These are phyloP conservation scores for Gryllus longicercus DNA, from an alignment of 2,888 invertebrate genomes.

Conservation along the genomic window DNA sequence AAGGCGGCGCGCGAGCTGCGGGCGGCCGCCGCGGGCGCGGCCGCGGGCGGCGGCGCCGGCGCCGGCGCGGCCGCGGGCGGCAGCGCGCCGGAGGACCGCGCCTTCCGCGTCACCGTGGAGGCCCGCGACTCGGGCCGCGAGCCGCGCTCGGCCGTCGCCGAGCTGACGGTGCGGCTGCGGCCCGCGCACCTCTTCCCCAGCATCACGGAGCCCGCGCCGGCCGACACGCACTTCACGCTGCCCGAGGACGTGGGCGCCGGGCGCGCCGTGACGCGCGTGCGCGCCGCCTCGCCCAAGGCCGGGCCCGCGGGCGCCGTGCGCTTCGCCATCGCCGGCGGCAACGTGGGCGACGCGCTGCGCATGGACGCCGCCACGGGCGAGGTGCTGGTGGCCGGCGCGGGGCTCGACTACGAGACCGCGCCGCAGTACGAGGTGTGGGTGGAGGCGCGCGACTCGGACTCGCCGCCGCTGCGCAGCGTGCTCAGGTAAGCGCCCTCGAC, in stretches of 20 bases:
- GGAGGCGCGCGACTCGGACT: slow-evolving; percentile 81
- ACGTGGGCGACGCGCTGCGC: slow-evolving; percentile 79
- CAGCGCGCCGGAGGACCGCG: slow-evolving; percentile 39
- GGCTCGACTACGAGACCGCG: slow-evolving; percentile 80
- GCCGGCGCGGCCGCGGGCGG: slow-evolving; percentile 70
- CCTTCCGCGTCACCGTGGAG: slow-evolving; percentile 58
- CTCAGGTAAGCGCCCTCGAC: slow-evolving; percentile 44
- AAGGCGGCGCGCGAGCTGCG: slow-evolving; percentile 70
- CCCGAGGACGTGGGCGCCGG: slow-evolving; percentile 77
- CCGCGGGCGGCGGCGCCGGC: slow-evolving; percentile 86
- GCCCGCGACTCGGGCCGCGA: slow-evolving; percentile 76
- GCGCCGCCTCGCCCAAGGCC: slow-evolving; percentile 76
- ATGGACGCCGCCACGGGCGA: slow-evolving; percentile 77
- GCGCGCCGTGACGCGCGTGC: slow-evolving; percentile 69
- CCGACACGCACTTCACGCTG: slow-evolving; percentile 66
- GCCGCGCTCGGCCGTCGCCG: slow-evolving; percentile 68
- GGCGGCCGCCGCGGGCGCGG: too few species aligned
- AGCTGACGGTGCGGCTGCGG: slow-evolving; percentile 72
- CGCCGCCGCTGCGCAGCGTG: slow-evolving; percentile 74
- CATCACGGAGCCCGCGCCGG: slow-evolving; percentile 63
- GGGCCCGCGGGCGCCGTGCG: slow-evolving; percentile 66
- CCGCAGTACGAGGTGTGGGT: slow-evolving; percentile 88
- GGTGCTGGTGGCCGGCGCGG: slow-evolving; percentile 71
- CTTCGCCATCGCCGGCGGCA: slow-evolving; percentile 90
- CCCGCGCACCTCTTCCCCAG: slow-evolving; percentile 76